These are phyloP conservation scores for Aspidiotus rigidus DNA, from an alignment of 2,888 invertebrate species.

Conservation along the genomic window DNA sequence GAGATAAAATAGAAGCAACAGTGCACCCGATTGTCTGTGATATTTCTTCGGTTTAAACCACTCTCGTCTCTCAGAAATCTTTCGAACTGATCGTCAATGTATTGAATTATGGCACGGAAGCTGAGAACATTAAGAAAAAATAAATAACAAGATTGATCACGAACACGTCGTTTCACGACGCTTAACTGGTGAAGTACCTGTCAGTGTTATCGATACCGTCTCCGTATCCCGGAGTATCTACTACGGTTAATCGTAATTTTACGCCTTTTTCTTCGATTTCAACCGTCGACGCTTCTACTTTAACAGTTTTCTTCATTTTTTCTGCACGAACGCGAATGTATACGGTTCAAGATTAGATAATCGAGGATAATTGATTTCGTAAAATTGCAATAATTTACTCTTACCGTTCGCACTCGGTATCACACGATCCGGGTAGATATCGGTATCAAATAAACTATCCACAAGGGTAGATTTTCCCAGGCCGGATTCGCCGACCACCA, in stretches of 20 bases:
- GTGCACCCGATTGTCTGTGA: constrained; percentile 93
- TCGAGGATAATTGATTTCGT: not conserved
- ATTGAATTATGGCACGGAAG: constrained; percentile 87
- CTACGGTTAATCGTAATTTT: constrained; percentile 81
- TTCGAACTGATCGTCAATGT: constrained; percentile 96
- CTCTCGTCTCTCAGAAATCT: constrained; percentile 84
- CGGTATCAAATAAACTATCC: constrained; percentile 87
- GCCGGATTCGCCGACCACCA: constrained; percentile 89
- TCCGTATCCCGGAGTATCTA: constrained; percentile 93
- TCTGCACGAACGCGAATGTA: constrained; percentile 48
- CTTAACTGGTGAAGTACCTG: constrained; percentile 41
- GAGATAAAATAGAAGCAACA: constrained; percentile 97
- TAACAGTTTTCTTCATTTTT: constrained; percentile 84
- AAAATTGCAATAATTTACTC: not conserved
- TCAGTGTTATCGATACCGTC: constrained; percentile 91
- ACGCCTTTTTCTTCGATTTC: constrained; percentile 95
- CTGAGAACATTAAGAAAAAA: constrained; percentile 45
- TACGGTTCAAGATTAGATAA: not conserved
- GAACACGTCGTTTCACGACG: not conserved
- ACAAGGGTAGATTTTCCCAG: constrained; percentile 92
- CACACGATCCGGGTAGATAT: constrained; percentile 85
- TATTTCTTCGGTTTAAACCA: constrained; percentile 89
- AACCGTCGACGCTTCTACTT: constrained; percentile 87
- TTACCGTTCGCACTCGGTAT: constrained; percentile 79
- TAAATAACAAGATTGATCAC: not conserved